Evolutionary conservation across 1,140 invertebrate genomes (phyloP).

Genomic region (Portunus trituberculatus): DNA sequence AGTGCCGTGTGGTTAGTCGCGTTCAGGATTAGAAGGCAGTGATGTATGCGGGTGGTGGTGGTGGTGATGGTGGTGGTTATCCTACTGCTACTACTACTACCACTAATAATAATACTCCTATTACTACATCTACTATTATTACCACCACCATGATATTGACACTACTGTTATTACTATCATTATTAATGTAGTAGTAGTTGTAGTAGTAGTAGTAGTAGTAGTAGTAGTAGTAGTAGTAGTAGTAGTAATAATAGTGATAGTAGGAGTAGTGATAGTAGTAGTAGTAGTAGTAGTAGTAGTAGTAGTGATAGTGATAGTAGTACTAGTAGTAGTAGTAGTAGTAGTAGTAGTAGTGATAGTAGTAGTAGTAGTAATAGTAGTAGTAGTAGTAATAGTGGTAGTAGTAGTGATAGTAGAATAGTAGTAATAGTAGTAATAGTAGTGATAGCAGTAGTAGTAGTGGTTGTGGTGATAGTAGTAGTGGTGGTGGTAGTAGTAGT

Average conservation of each 20-base stretch:
- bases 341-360: background rate
- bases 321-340: constrained; percentile 6
- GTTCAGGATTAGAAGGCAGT: no score
- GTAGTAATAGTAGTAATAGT: no score
- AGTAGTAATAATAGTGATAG: background rate
- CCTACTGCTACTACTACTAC: no score
- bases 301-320: background rate
- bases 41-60: no score
- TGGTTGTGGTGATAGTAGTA: no score
- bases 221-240: constrained; percentile 20
- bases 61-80: no score
- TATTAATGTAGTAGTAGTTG: background rate
- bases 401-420: background rate
- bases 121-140: background rate
- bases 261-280: background rate
- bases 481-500: no score
- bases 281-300: background rate
- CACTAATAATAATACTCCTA: background rate
- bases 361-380: constrained; percentile 8
- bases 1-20: no score
- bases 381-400: constrained; percentile 1
- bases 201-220: background rate
- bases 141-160: background rate
- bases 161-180: background rate
- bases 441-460: no score